Conservation (phyloP, 2,113 vertebrate genomes). For the Bos indicus region DNA sequence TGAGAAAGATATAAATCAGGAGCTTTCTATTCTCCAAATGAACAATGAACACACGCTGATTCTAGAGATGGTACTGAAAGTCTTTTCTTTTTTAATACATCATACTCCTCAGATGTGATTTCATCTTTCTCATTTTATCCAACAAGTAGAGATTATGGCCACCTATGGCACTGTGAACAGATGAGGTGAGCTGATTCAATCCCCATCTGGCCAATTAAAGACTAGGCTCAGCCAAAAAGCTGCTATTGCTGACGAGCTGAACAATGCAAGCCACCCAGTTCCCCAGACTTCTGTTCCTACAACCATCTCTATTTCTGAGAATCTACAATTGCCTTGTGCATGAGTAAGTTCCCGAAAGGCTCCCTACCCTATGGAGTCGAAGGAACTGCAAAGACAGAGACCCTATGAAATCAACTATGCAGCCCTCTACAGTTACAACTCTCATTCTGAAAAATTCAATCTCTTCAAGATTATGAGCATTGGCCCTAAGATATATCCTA, state of each 20-base stretch:
- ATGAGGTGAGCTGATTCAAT: neutral
- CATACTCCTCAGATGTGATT: neutral
- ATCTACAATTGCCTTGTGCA: rapidly evolving
- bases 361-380: neutral
- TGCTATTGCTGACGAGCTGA: neutral
- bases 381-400: neutral
- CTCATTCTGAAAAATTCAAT: neutral
- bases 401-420: neutral
- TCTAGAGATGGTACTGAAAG: neutral
- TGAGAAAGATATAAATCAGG: neutral
- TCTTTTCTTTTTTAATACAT: neutral
- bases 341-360: too few relatives aligned
- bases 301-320: neutral
- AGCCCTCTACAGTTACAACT: neutral
- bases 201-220: neutral
- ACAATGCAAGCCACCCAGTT: neutral
- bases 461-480: neutral
- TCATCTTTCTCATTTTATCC: neutral
- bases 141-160: neutral
- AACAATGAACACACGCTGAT: neutral
- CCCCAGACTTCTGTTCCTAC: too few relatives aligned
- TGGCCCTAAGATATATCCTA: neutral
- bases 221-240: neutral
- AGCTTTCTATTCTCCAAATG: neutral
- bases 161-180: neutral